Base-by-base conservation (phyloP, 1,140 invertebrate species). In the Parasteatoda tepidariorum region DNA sequence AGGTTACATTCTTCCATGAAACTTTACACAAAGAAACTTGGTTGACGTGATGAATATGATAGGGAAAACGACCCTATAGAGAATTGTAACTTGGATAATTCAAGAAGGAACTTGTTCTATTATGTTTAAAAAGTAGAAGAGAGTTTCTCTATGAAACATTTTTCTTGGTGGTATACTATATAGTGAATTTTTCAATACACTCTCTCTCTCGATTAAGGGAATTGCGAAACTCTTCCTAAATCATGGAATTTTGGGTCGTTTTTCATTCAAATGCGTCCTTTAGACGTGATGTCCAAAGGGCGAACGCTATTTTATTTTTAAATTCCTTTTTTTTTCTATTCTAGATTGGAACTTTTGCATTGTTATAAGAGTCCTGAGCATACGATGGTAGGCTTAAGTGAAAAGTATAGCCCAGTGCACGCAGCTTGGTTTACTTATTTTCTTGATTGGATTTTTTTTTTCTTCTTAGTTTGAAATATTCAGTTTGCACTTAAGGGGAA, bases 161-260 rank as follows among this genome's bases (percentile, higher is more conserved):
- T 79, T 76, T 59, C 48, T 15, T 11, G 59, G 34, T 28, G 73
- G 34, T 54, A 31, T 62, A 33, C 74, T 28, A 64, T 76, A 64
- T 57, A 28, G 38, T 79, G 76, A 79, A 79, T 79, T 66, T 79
- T 79, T 79, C 76, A 79, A 79, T 79, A 79, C 76, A 34, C 24
- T 34, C 6, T 54, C 38, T 2, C 38, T n/a, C n/a, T 78, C 76
- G 62, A 79, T 79, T 79, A 79, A 68, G 76, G 31, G 68, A 64
- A 79, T 79, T 79, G 76, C 28, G 54, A 34, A 33, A 18, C 41
- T 55, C 41, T 54, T 68, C 62, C 54, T 79, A 79, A 79, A 79
- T 67, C 62, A 55, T 67, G 75, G 62, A 79, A 79, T 76, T 62
- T 48, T 24, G 30, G 76, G 62, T 79, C 76, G 64, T 79, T 79